Evolutionary conservation across 2,888 invertebrate species (phyloP).

Genomic region (Iphiclides podalirius): DNA sequence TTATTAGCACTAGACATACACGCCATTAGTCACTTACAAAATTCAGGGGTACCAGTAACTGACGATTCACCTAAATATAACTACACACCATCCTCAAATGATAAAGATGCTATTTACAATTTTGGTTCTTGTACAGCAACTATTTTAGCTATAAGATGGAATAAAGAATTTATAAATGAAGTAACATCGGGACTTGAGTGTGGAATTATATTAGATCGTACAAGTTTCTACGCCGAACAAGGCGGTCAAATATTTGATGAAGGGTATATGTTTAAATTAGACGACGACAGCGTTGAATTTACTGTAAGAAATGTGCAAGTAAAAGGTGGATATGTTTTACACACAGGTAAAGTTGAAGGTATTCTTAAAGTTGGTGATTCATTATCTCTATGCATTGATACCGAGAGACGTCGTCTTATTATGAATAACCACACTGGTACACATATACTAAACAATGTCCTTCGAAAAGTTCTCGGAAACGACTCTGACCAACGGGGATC

Average conservation of each 20-base stretch:
- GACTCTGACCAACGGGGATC: conserved; percentile 98
- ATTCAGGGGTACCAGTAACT: conserved; percentile 86
- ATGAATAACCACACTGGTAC: conserved; percentile 99
- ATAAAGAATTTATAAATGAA: conserved; percentile 91
- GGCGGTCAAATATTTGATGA: conserved; percentile 99
- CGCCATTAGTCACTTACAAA: conserved; percentile 94
- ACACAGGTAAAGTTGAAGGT: conserved; percentile 94
- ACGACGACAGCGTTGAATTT: conserved; percentile 94
- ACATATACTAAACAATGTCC: conserved; percentile 96
- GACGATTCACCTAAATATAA: conserved; percentile 96
- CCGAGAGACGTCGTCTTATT: conserved; percentile 90
- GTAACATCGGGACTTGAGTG: conserved; percentile 93
- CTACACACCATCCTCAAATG: conserved; percentile 84
- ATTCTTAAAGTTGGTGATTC: conserved; percentile 91
- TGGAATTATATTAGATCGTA: conserved; percentile 93
- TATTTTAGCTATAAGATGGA: conserved; percentile 89
- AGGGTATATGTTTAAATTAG: conserved; percentile 91
- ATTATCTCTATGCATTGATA: conserved; percentile 90
- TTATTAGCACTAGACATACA: conserved; percentile 96
- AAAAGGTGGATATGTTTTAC: conserved; percentile 96
- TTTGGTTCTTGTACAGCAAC: conserved; percentile 87
- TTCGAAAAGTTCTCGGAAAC: conserved; percentile 92
- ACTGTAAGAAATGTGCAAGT: conserved; percentile 96
- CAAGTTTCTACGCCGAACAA: conserved; percentile 98
- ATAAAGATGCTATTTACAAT: conserved; percentile 85